Percentiles rank a stretch among this genome's conserved stretches.
phyloP scores from a whole-genome alignment of 2,888 invertebrate genomes.

The Nomada ferruginata region DNA sequence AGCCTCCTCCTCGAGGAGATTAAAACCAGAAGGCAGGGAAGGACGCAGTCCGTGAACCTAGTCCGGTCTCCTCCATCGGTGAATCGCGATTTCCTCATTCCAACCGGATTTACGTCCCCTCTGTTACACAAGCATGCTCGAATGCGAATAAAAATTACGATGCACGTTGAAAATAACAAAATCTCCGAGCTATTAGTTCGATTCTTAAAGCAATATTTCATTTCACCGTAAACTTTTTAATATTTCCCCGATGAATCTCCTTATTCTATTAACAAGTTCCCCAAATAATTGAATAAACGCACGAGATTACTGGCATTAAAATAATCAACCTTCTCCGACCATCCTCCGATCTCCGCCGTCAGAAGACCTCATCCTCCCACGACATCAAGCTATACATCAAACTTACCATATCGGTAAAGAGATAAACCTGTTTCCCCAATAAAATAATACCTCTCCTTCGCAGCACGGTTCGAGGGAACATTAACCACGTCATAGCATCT shows the following conservation, averaged over 20 bases:
- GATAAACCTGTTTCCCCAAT: constrained; percentile 1
- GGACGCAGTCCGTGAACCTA: constrained; percentile 61
- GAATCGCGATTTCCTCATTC: constrained; percentile 62
- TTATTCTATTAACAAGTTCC: no score
- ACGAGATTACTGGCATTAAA: no score
- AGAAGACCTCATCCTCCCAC: not conserved
- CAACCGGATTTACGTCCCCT: constrained; percentile 54
- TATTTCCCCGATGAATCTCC: no score
- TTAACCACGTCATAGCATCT: constrained; percentile 2
- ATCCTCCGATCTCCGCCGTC: not conserved
- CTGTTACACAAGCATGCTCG: constrained; percentile 25
- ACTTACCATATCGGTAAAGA: not conserved
- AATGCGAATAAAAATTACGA: constrained; percentile 14
- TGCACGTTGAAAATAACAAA: not conserved
- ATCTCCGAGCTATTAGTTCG: not conserved
- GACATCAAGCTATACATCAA: not conserved
- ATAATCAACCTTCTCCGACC: no score
- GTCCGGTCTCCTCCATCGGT: constrained; percentile 32
- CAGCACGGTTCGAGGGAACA: not conserved
- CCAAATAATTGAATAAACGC: no score
- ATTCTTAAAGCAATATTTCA: no score
- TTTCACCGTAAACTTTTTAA: no score
- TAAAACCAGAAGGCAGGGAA: constrained; percentile 42
- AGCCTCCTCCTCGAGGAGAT: constrained; percentile 48
- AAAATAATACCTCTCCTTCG: constrained; percentile 1